Evolutionary conservation across 2,888 invertebrate species (phyloP), one percentile per base, ranked within the genome.

Genomic region (Xanthorhoe spadicearia): DNA sequence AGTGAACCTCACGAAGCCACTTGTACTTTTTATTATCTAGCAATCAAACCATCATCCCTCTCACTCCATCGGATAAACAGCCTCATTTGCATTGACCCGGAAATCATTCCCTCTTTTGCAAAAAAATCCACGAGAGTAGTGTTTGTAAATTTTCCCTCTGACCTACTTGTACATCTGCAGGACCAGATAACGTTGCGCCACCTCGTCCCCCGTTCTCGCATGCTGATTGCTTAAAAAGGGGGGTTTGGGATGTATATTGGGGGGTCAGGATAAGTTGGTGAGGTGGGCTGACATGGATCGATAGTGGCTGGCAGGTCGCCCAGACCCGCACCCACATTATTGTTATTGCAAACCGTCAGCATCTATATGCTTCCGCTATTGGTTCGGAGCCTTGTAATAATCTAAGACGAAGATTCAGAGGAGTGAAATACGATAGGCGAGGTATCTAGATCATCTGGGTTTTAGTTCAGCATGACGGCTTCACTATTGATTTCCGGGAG

Each of bases 141-240:
- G 88, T 92, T 92, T 91, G 91, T 92, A 90, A 90, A 92, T 90
- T 91, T 92, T 92, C 91, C 90, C 84, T 91, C 84, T 92, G 92
- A 93, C 92, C 92, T 92, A 93, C 90, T 92, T 93, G 91, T 86
- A 83, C 83, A 84, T 89, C 84, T 86, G 83, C 78, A 77, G 76
- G 77, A 77, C 92, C 89, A 90, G 78, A 76, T 68, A 74, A 74
- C 50, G 69, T 69, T 81, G 92, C 84, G 70, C 88, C 82, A 65
- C 88, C 82, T 68, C 79, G 74, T 72, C 79, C 78, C 83, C 74
- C 76, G 78, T 74, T 69, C 70, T 79, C 76, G 76, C 73, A 78
- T 75, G 76, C 73, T 75, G 74, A 73, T 74, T 77, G 77, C 72
- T 71, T 63, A 78, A 78, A 78, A 78, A 76, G 81, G 83, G 83